Percentiles rank a stretch among this genome's conserved stretches.
phyloP scores from a whole-genome alignment of 2,113 vertebrate genomes.

The Oreochromis tanganicae region DNA sequence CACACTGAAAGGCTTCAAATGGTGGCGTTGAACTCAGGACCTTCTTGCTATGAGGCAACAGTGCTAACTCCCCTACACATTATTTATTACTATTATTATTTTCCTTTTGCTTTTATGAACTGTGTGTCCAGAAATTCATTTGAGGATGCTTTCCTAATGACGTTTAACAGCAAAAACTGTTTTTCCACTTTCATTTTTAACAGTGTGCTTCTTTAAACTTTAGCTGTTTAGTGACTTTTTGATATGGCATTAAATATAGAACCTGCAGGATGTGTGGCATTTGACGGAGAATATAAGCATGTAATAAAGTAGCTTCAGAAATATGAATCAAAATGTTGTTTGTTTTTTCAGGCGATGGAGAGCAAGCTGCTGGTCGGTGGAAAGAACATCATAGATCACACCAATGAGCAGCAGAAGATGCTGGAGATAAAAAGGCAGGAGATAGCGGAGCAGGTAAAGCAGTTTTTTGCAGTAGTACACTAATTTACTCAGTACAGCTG shows the following conservation, averaged over 20 bases:
- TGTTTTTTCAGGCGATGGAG: constrained; percentile 82
- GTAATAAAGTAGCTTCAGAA: not conserved
- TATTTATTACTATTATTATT: not conserved
- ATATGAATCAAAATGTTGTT: not conserved
- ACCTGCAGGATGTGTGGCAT: not conserved
- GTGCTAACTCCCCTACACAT: not conserved
- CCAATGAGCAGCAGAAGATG: constrained; percentile 97
- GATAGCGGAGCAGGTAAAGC: constrained; percentile 88
- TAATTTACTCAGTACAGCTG: not conserved
- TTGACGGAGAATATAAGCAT: not conserved
- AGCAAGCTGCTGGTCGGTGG: constrained; percentile 94
- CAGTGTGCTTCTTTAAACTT: not conserved
- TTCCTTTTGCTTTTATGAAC: not conserved
- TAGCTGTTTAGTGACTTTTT: not conserved
- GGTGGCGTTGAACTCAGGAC: not conserved
- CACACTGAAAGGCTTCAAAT: not conserved
- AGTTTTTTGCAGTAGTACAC: not conserved
- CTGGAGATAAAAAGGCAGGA: constrained; percentile 89
- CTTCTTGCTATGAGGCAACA: not conserved
- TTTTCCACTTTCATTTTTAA: not conserved
- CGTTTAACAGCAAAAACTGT: not conserved
- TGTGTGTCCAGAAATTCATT: not conserved
- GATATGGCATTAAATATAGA: not conserved
- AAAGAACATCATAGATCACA: constrained; percentile 95
- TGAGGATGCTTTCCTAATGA: not conserved